Evolutionary conservation across 2,797 vertebrate genomes (phyloP).

Genomic region (Characodon lateralis): DNA sequence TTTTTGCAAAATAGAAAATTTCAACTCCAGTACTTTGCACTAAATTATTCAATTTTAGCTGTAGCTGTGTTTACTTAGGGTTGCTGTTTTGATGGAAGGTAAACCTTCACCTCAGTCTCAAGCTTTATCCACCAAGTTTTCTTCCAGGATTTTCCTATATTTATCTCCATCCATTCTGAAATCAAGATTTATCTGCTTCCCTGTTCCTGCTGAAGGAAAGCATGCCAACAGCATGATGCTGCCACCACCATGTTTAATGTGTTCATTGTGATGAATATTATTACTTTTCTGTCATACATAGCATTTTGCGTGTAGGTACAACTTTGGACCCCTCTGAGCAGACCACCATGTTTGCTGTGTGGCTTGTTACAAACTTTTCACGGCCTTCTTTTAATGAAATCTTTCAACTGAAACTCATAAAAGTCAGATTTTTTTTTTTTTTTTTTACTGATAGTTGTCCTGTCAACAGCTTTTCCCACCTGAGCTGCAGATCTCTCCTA

Average conservation of each 20-base stretch:
- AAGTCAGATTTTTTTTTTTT: neutral
- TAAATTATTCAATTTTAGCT: neutral
- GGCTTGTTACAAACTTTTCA: neutral
- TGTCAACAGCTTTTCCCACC: neutral
- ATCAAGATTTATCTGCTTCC: too few species aligned
- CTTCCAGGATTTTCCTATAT: too few species aligned
- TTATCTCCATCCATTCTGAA: too few species aligned
- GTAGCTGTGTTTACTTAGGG: neutral
- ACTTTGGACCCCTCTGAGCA: neutral
- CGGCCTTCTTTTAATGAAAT: neutral
- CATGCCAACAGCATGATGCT: neutral
- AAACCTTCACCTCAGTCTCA: too few species aligned
- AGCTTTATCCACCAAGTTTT: too few species aligned
- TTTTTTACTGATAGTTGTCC: too few species aligned
- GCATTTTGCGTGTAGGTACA: too few species aligned
- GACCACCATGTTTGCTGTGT: neutral
- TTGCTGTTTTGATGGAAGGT: too few species aligned
- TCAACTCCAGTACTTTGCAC: neutral
- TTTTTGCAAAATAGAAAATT: neutral
- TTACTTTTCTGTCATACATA: neutral
- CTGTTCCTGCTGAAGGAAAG: neutral
- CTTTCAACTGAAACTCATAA: neutral
- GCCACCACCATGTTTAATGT: neutral
- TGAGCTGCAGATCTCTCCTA: too few species aligned
- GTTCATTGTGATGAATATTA: neutral